Conservation (phyloP, 2,113 vertebrate species). For the Cyprinodon tularosa region DNA sequence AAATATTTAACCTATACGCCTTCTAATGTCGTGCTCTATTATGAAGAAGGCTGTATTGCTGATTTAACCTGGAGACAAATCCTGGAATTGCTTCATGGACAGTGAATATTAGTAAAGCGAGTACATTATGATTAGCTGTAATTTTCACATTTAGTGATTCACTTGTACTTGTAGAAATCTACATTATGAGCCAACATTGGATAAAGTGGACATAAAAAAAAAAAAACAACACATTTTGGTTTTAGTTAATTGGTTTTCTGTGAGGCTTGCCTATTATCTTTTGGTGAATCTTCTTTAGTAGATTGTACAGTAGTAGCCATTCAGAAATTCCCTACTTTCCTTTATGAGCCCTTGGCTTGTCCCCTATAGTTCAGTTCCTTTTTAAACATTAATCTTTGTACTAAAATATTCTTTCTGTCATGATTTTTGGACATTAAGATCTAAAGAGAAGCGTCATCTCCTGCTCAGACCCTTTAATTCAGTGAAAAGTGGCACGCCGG, state of each 20-base stretch:
- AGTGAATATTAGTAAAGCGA: constrained; percentile 60
- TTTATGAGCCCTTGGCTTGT: too few relatives aligned
- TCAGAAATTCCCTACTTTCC: too few relatives aligned
- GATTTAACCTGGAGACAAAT: constrained; percentile 43
- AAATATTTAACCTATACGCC: background rate
- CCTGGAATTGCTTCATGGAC: constrained; percentile 48
- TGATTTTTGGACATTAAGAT: too few relatives aligned
- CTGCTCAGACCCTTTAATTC: too few relatives aligned
- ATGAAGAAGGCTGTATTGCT: constrained; percentile 33
- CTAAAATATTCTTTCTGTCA: too few relatives aligned
- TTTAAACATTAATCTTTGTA: too few relatives aligned
- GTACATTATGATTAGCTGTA: constrained; percentile 45
- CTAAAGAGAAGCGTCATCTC: too few relatives aligned
- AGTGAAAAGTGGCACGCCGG: too few relatives aligned
- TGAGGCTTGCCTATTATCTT: background rate
- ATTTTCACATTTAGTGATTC: constrained; percentile 48
- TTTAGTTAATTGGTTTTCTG: background rate
- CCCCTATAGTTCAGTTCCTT: too few relatives aligned
- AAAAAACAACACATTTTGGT: background rate
- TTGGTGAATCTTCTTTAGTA: background rate
- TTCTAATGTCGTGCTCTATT: constrained; percentile 25
- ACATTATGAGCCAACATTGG: constrained; percentile 6
- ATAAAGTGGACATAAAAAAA: constrained; percentile 9
- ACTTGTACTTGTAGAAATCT: constrained; percentile 18
- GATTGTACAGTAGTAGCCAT: background rate